A percentile compares a stretch with the other conserved stretches of the same genome.
These are phyloP conservation scores for Pseudomyrmex concolor DNA, from an alignment of 1,140 invertebrate genomes.

Conservation along the genomic window DNA sequence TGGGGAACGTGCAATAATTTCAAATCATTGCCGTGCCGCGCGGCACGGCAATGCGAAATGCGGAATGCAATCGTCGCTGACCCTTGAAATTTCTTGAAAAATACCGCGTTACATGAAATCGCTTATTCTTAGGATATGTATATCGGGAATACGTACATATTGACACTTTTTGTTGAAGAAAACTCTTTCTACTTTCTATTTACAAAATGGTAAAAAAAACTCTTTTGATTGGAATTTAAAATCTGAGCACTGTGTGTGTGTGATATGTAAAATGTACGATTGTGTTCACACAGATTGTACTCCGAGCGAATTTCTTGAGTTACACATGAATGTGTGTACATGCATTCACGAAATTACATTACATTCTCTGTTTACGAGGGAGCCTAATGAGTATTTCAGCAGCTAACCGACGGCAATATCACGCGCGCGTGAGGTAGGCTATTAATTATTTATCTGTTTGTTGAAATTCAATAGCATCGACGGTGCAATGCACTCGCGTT, in stretches of 20 bases:
- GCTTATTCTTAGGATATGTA: not conserved
- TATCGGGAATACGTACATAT: not conserved
- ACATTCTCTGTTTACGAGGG: not conserved
- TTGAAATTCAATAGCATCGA: conserved; percentile 48
- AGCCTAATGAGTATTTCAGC: conserved; percentile 38
- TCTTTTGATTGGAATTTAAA: not conserved
- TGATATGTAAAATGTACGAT: too few species aligned
- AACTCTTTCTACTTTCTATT: not conserved
- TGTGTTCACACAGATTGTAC: too few species aligned
- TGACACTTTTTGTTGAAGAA: not conserved
- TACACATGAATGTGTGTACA: not conserved
- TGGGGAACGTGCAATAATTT: conserved; percentile 40
- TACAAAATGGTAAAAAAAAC: not conserved
- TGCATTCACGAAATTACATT: not conserved
- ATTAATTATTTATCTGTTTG: conserved; percentile 52
- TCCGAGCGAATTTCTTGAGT: not conserved
- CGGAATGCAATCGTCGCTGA: conserved; percentile 11
- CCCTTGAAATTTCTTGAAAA: conserved; percentile 24
- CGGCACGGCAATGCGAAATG: conserved; percentile 10
- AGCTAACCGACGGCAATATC: not conserved
- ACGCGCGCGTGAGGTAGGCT: not conserved
- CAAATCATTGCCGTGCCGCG: conserved; percentile 25
- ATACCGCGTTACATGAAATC: not conserved
- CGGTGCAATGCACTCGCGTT: not conserved
- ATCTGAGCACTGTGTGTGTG: too few species aligned